Evolutionary conservation across 2,888 invertebrate species (phyloP).

Genomic region (Metellina segmentata): DNA sequence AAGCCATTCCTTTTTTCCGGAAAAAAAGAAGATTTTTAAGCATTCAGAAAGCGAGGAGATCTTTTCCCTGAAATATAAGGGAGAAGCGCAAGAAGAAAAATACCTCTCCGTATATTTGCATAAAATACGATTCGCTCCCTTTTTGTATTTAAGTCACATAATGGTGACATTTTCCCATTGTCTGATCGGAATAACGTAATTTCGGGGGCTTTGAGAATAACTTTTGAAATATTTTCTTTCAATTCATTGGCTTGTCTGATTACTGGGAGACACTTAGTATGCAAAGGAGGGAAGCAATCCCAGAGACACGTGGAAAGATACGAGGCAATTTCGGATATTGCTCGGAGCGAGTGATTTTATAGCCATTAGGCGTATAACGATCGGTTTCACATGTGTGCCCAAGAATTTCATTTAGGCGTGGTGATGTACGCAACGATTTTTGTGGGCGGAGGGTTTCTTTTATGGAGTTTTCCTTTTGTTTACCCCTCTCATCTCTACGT

Average conservation of each 20-base stretch:
- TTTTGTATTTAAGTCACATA: slow-evolving; percentile 66
- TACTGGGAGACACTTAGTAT: slow-evolving; percentile 53
- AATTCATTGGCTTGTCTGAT: slow-evolving; percentile 55
- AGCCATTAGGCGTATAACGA: slow-evolving; percentile 53
- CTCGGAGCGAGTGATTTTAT: slow-evolving; percentile 49
- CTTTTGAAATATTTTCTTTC: slow-evolving; percentile 65
- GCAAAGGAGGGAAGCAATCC: slow-evolving; percentile 38
- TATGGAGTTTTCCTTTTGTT: slow-evolving; percentile 24
- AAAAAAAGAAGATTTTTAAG: slow-evolving; percentile 43
- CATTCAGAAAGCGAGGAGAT: slow-evolving; percentile 48
- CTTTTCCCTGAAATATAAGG: background rate
- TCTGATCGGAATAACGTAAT: slow-evolving; percentile 66
- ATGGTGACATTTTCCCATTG: slow-evolving; percentile 67
- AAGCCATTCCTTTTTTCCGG: slow-evolving; percentile 8
- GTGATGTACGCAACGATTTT: background rate
- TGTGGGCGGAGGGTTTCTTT: slow-evolving; percentile 11
- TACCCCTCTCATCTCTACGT: background rate
- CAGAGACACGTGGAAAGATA: slow-evolving; percentile 13
- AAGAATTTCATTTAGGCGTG: slow-evolving; percentile 37
- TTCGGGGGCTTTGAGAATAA: slow-evolving; percentile 46
- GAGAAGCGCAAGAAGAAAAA: background rate
- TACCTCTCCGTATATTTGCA: slow-evolving; percentile 38
- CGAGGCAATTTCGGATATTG: slow-evolving; percentile 64
- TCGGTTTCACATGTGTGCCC: slow-evolving; percentile 46
- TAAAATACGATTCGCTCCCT: slow-evolving; percentile 38